Evolutionary conservation across 2,113 vertebrate genomes (phyloP).

Genomic region (Tragulus kanchil): DNA sequence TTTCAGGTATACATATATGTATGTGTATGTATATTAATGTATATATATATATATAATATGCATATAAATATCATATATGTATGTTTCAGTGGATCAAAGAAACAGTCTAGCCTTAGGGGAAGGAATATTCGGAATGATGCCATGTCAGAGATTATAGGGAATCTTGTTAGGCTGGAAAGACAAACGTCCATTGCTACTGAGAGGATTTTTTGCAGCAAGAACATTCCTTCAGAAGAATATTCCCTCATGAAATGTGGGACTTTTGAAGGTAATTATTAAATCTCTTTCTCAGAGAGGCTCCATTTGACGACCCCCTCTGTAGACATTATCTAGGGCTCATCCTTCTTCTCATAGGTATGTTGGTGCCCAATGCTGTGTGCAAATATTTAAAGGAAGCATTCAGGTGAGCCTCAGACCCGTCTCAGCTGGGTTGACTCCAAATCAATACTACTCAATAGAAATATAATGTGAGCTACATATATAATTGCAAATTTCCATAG

Average conservation of each 20-base stretch:
- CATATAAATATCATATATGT: fast-evolving
- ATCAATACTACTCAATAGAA: neutral
- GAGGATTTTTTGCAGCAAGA: neutral
- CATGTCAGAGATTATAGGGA: conserved; percentile 16
- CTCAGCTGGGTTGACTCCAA: neutral
- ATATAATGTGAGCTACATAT: neutral
- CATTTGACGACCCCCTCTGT: neutral
- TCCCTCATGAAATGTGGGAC: neutral
- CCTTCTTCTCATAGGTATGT: neutral
- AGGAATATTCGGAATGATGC: neutral
- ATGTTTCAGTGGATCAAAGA: neutral
- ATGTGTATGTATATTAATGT: fast-evolving
- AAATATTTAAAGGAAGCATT: neutral
- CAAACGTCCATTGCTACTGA: neutral
- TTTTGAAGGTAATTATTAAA: neutral
- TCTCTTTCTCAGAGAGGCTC: neutral
- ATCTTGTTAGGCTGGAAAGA: neutral
- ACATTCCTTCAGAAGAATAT: neutral
- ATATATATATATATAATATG: neutral
- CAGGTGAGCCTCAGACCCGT: neutral
- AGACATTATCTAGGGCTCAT: neutral
- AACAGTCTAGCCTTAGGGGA: neutral
- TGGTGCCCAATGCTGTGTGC: neutral
- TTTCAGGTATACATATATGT: neutral
- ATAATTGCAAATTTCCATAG: neutral